A percentile compares a stretch with the other conserved stretches of the same genome.
Conservation (phyloP, 2,888 invertebrate genomes). For the Ceramica pisi region DNA sequence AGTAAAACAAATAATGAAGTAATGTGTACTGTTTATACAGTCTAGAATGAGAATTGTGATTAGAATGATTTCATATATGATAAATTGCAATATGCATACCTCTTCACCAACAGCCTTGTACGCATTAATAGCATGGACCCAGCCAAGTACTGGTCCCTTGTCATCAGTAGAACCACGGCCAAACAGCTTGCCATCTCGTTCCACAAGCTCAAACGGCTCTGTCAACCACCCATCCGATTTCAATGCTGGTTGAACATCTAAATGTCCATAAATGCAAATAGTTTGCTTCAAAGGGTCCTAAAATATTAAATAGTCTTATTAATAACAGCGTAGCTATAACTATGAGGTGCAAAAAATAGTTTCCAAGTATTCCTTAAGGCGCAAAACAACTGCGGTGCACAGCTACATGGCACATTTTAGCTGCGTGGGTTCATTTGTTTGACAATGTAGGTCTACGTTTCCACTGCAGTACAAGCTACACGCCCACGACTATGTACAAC, state of each 20-base stretch:
- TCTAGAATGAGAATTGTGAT: not conserved
- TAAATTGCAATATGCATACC: conserved; percentile 68
- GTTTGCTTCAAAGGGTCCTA: conserved; percentile 97
- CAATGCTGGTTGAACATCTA: conserved; percentile 99
- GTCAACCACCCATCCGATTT: conserved; percentile 98
- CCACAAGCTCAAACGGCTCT: conserved; percentile 97
- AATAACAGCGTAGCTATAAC: not conserved
- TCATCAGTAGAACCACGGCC: conserved; percentile 98
- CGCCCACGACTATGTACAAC: too few relatives aligned
- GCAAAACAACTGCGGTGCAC: too few relatives aligned
- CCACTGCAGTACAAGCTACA: too few relatives aligned
- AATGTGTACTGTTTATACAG: not conserved
- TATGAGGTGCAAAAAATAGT: conserved; percentile 1
- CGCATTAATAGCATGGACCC: conserved; percentile 98
- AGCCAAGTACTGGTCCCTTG: conserved; percentile 98
- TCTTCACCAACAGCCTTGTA: conserved; percentile 93
- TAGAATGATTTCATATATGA: not conserved
- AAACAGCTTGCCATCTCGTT: conserved; percentile 96
- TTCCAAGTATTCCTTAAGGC: too few relatives aligned
- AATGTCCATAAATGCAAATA: conserved; percentile 98
- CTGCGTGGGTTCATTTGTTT: too few relatives aligned
- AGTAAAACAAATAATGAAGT: not conserved
- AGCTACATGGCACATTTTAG: too few relatives aligned
- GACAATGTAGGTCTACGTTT: too few relatives aligned
- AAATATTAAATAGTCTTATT: conserved; percentile 20